Evolutionary conservation across 2,888 invertebrate genomes (phyloP), one percentile per base, ranked within the genome.

Genomic region (Agonopterix subpropinquella): DNA sequence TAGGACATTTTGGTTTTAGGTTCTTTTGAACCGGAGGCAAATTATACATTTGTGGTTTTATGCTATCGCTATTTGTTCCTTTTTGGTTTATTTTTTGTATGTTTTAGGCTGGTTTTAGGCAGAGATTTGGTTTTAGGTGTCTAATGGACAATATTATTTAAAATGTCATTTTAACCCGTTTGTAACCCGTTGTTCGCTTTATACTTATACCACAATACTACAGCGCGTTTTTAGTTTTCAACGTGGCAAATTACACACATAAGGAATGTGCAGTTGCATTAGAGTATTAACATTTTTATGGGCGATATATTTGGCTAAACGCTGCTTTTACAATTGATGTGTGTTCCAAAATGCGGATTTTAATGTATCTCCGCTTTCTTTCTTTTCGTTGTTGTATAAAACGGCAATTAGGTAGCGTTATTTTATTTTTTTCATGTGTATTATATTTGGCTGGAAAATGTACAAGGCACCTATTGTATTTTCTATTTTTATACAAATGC

Each of bases 201-300:
- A 52, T 44, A 8, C 50, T 64, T 53, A 41, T n/a, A 8, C 56
- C 59, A 56, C 49, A 36, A 50, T 55, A 58, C 50, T 59, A 61
- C 63, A 67, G 60, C 63, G 60, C 63, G 80, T 76, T 48, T 48
- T 49, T 49, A 36, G 37, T 13, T 15, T 79, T 75, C 74, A 77
- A 80, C 70, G 78, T 79, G 80, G 84, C 86, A 88, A 87, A 87
- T 87, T 87, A 80, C 81, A 77, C 70, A 79, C 69, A 80, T 72
- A 83, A 83, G 82, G 79, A 85, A 82, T 81, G 86, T 80, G 81
- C 86, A 83, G 70, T 84, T 74, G 80, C 78, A 86, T 84, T 82
- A 77, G 67, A 56, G 81, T 80, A 88, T 88, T 87, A 82, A 85
- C 86, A 86, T 86, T 80, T 86, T 86, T 84, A 87, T 85, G 76